Percentiles rank a stretch among this genome's conserved stretches.
Conservation (phyloP, 2,888 invertebrate genomes). For the Ferrisia virgata region DNA sequence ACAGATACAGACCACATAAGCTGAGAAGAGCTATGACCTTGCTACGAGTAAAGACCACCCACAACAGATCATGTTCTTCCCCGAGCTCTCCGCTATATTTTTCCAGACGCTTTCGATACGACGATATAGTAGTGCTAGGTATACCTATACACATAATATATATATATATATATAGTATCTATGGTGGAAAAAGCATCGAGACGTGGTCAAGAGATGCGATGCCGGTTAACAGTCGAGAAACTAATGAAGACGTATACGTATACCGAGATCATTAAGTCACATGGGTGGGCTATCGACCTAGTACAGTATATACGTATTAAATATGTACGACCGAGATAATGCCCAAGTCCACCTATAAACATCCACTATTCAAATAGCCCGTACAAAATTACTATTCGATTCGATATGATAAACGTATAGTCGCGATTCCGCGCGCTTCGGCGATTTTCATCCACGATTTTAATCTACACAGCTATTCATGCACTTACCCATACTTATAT, state of each 20-base stretch:
- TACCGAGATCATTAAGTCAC: constrained; percentile 42
- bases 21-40: constrained; percentile 39
- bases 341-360: constrained; percentile 21
- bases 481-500: background rate
- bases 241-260: constrained; percentile 43
- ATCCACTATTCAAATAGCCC: constrained; percentile 23
- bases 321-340: constrained; percentile 29
- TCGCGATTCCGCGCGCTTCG: background rate
- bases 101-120: background rate
- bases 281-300: constrained; percentile 39
- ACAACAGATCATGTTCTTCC: constrained; percentile 39
- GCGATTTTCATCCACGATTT: constrained; percentile 26
- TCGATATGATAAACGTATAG: constrained; percentile 24
- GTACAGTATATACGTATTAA: constrained; percentile 6
- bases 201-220: background rate
- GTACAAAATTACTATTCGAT: constrained; percentile 22
- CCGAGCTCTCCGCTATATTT: background rate
- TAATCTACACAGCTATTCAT: background rate
- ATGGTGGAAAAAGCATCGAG: background rate
- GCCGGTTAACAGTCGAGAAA: constrained; percentile 1
- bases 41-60: constrained; percentile 41
- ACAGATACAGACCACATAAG: constrained; percentile 34
- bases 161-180: background rate
- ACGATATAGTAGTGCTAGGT: background rate
- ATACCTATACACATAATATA: no score